A percentile compares a stretch with the other conserved stretches of the same genome.
These are phyloP conservation scores for Archips xylosteana DNA, from an alignment of 2,888 invertebrate genomes.

Conservation along the genomic window DNA sequence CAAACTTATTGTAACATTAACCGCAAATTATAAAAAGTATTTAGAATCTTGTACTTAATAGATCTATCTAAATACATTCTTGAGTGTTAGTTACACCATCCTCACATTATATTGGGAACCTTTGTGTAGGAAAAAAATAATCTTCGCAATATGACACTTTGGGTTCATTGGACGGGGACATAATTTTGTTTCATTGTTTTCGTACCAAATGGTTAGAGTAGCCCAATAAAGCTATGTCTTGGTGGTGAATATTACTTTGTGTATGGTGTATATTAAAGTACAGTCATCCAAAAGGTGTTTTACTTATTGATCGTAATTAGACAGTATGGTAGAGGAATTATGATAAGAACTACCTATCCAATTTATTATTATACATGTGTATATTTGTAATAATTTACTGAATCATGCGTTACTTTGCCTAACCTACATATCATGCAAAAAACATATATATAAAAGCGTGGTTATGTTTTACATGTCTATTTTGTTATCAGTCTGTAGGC, in stretches of 20 bases:
- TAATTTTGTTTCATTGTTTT: background rate
- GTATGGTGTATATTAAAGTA: background rate
- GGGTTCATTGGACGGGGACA: constrained; percentile 1
- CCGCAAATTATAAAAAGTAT: background rate
- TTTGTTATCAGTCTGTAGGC: no score
- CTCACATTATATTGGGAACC: background rate
- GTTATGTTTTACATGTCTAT: no score
- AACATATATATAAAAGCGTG: no score
- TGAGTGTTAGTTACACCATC: background rate
- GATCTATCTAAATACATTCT: background rate
- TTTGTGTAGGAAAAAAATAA: background rate
- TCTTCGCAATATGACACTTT: background rate
- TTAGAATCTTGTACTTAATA: background rate
- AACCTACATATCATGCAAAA: no score
- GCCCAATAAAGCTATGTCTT: background rate
- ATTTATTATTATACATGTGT: no score
- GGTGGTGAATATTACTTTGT: background rate
- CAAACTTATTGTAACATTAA: constrained; percentile 14
- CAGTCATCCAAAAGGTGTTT: no score
- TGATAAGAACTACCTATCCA: no score
- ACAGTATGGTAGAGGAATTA: no score
- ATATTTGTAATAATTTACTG: no score
- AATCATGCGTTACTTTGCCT: no score
- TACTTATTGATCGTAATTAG: no score
- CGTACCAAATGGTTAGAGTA: background rate